Evolutionary conservation across 92 coral and sea anemone genomes (phyloP), one percentile per base, ranked within the genome.

Genomic region (Porites lobata): DNA sequence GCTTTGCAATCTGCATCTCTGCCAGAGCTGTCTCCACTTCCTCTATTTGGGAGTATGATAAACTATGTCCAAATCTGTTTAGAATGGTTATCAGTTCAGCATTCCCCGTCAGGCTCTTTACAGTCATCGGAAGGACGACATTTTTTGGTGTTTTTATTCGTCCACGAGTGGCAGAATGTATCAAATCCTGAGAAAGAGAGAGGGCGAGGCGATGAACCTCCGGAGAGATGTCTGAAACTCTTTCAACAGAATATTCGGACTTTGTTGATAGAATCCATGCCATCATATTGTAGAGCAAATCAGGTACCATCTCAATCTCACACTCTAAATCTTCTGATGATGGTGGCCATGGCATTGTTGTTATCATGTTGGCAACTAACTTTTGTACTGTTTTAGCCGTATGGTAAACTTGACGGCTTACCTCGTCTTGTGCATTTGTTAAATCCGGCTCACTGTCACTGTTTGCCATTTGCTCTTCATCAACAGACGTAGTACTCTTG

Each of bases 1-100:
- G 64, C 26, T 81, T 89, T 58, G 90, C 79, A 26, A 92, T 86
- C 56, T 91, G 84, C 61, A 61, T 72, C 65, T 92, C 95, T 58
- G 89, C 91, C 65, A 90, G 52, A 18, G 95, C 95, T 19, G 92
- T 92, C 76, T 92, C 95, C 26, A 89, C 90, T 63, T 92, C 92
- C 52, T 84, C 85, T 19, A 89, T 72, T 61, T 87, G 74, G 18
- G 90, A 77, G 65, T 80, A 82, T 26, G 95, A 92, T 65, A 87
- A 71, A 8, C 85, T 81, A 70, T 68, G 92, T 14, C 88, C 84
- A 82, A 88, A 81, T 65, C 87, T 57, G 72, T 88, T 88, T 29
- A 88, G 78, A 22, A 88, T 32, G 26, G 88, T 88, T 63, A 58
- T 38, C 63, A 88, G 82, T 58, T 87, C 85, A 21, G 84, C 85